Percentiles rank a stretch among this genome's conserved stretches.
These are phyloP conservation scores for Sceliomorpha sp. DNA, from an alignment of 2,888 invertebrate genomes.

Conservation along the genomic window DNA sequence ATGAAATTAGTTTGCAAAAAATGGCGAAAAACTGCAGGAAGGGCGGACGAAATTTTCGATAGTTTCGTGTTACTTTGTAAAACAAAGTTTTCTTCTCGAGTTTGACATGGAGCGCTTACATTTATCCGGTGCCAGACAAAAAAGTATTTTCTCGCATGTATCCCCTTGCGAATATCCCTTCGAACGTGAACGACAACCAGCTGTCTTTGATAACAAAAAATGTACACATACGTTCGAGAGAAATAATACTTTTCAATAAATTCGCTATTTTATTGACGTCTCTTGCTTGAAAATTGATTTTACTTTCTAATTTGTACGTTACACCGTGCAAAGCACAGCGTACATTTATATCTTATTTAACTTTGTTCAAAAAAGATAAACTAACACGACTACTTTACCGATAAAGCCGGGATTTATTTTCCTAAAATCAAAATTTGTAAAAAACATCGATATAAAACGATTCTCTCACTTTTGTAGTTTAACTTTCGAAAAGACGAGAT, in stretches of 20 bases:
- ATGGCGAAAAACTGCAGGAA: conserved; percentile 2
- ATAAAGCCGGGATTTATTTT: too few relatives aligned
- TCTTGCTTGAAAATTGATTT: background rate
- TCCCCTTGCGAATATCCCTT: conserved; percentile 28
- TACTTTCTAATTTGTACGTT: too few relatives aligned
- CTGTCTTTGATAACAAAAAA: conserved; percentile 19
- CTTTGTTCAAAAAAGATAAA: too few relatives aligned
- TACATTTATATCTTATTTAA: too few relatives aligned
- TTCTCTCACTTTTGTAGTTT: too few relatives aligned
- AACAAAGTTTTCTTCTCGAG: conserved; percentile 42
- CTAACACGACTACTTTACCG: too few relatives aligned
- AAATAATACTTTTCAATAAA: conserved; percentile 24
- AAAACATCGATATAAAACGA: too few relatives aligned
- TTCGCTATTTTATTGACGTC: conserved; percentile 4
- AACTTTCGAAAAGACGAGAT: too few relatives aligned
- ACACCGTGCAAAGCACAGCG: too few relatives aligned
- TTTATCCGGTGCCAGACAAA: conserved; percentile 19
- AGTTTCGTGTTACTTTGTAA: too few relatives aligned
- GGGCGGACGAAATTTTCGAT: conserved; percentile 22
- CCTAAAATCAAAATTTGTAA: too few relatives aligned
- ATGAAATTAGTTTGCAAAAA: conserved; percentile 1
- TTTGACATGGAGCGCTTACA: conserved; percentile 26
- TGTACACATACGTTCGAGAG: conserved; percentile 17
- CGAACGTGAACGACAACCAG: conserved; percentile 3
- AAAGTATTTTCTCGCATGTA: conserved; percentile 17